Conservation (phyloP, 2,113 vertebrate species). For the Aythya baeri region DNA sequence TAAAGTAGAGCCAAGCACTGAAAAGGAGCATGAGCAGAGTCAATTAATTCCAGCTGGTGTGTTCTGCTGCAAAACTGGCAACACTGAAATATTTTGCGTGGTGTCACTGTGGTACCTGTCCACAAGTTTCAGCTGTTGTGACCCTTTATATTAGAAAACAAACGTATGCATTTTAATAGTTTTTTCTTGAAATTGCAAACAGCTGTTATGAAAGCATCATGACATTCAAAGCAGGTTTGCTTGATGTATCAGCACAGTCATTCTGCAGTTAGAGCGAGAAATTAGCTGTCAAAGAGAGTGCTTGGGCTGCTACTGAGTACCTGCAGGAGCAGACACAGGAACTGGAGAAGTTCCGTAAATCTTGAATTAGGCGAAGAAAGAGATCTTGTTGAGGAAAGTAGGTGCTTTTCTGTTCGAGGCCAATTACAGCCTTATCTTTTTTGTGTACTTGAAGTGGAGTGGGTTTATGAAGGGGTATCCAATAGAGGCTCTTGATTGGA, state of each 20-base stretch:
- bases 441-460: neutral
- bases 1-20: neutral
- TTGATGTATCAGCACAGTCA: neutral
- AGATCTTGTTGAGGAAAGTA: neutral
- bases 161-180: neutral
- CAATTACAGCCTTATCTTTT: conserved; percentile 22
- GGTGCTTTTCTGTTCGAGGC: neutral
- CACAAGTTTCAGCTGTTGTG: neutral
- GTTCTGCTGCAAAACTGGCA: neutral
- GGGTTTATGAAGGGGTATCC: neutral
- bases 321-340: neutral
- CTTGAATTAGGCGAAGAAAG: conserved; percentile 8
- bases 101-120: neutral
- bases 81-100: neutral
- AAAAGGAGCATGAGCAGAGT: neutral
- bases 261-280: neutral
- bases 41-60: neutral
- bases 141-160: neutral
- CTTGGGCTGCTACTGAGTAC: neutral
- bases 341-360: neutral
- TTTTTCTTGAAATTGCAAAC: neutral
- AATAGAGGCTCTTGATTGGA: neutral
- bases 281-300: neutral
- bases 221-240: neutral
- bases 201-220: neutral